Conservation (phyloP, 2,888 invertebrate genomes). For the Epicampocera succincta region DNA sequence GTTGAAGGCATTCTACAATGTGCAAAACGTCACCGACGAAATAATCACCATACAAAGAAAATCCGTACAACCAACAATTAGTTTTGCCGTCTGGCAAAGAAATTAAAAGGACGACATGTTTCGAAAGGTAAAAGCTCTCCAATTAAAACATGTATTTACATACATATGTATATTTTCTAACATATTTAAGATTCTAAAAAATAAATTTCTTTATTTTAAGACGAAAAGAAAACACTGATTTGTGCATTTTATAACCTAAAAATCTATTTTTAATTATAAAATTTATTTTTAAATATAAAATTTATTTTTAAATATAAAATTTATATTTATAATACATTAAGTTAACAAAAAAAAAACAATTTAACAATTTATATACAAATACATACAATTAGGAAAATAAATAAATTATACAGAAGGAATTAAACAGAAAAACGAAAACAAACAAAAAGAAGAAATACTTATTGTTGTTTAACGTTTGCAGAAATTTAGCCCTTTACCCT, state of each 20-base stretch:
- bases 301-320: slow-evolving; percentile 15
- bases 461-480: not conserved
- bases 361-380: slow-evolving; percentile 51
- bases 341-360: slow-evolving; percentile 49
- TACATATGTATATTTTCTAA: slow-evolving; percentile 19
- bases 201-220: not conserved
- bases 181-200: not conserved
- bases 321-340: slow-evolving; percentile 49
- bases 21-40: slow-evolving; percentile 87
- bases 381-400: slow-evolving; percentile 42
- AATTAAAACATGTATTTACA: slow-evolving; percentile 30
- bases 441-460: too few species aligned
- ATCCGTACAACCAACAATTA: slow-evolving; percentile 74
- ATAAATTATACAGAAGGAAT: slow-evolving; percentile 18
- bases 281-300: too few species aligned
- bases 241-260: slow-evolving; percentile 38
- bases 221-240: not conserved
- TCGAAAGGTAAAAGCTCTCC: slow-evolving; percentile 34
- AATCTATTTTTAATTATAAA: slow-evolving; percentile 17
- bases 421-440: not conserved
- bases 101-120: slow-evolving; percentile 69
- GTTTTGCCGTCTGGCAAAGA: slow-evolving; percentile 79
- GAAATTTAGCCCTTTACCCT: slow-evolving; percentile 61
- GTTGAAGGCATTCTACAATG: slow-evolving; percentile 88
- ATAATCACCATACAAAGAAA: slow-evolving; percentile 85